Conservation (phyloP, 2,797 vertebrate genomes). For the Sebastes kiyomatsui region DNA sequence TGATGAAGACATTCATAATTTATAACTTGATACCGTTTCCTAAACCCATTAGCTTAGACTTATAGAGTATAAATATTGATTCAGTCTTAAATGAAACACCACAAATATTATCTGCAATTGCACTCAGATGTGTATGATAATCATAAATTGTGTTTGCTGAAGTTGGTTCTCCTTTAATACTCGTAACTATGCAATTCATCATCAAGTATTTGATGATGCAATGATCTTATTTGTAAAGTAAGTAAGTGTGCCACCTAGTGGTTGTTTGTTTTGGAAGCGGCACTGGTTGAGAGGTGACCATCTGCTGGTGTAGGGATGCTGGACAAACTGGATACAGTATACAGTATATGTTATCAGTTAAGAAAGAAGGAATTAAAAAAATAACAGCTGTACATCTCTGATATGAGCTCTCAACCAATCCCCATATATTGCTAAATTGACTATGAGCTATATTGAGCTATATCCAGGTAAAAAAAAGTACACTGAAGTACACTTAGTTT, state of each 20-base stretch:
- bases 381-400: not conserved
- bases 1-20: not conserved
- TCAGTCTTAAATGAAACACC: not conserved
- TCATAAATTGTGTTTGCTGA: not conserved
- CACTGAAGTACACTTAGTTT: not conserved
- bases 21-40: not conserved
- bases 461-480: too few relatives aligned
- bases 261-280: conserved; percentile 1
- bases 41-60: not conserved
- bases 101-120: not conserved
- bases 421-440: not conserved
- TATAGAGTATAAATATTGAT: not conserved
- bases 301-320: not conserved
- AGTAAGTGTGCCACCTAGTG: conserved; percentile 79
- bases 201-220: not conserved
- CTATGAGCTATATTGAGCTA: not conserved
- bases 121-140: not conserved
- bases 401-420: not conserved
- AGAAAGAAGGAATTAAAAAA: not conserved
- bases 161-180: not conserved
- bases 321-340: not conserved
- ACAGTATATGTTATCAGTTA: not conserved
- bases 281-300: accelerated
- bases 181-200: not conserved
- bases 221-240: conserved; percentile 14